Percentiles rank a stretch among this genome's conserved stretches.
phyloP scores from a whole-genome alignment of 2,113 vertebrate genomes.

The Odocoileus virginianus region DNA sequence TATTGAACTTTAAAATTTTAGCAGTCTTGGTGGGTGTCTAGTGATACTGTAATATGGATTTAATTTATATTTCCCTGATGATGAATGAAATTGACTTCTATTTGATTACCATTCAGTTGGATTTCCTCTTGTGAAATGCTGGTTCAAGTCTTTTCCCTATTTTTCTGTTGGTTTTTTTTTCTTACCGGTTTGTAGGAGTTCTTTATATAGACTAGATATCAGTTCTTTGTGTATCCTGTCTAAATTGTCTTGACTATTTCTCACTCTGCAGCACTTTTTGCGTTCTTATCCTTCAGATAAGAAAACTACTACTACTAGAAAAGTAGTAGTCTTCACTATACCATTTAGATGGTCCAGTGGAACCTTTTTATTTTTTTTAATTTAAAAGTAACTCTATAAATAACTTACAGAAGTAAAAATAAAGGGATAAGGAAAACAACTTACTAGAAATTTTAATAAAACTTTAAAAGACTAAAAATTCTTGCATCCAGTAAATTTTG shows the following conservation, averaged over 20 bases:
- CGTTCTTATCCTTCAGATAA: not conserved
- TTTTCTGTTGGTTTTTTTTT: not conserved
- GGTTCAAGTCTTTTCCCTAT: not conserved
- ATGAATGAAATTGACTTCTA: not conserved
- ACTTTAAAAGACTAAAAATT: not conserved
- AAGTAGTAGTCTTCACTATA: not conserved
- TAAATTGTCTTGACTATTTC: not conserved
- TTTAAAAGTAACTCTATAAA: not conserved
- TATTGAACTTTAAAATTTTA: slow-evolving; percentile 29
- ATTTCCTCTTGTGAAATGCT: slow-evolving; percentile 7
- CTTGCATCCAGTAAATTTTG: not conserved
- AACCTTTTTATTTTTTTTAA: not conserved
- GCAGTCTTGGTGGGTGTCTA: not conserved
- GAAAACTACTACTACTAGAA: not conserved
- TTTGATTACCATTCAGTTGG: not conserved
- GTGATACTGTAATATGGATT: not conserved
- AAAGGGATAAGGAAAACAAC: not conserved
- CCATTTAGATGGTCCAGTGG: not conserved
- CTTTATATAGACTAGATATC: not conserved
- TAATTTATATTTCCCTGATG: not conserved
- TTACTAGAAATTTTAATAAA: not conserved
- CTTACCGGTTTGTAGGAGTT: not conserved
- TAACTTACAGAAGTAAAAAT: not conserved
- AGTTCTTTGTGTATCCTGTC: not conserved
- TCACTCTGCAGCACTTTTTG: not conserved